Conservation (phyloP, 23 tunicate species). For the Ascidia mentula region DNA sequence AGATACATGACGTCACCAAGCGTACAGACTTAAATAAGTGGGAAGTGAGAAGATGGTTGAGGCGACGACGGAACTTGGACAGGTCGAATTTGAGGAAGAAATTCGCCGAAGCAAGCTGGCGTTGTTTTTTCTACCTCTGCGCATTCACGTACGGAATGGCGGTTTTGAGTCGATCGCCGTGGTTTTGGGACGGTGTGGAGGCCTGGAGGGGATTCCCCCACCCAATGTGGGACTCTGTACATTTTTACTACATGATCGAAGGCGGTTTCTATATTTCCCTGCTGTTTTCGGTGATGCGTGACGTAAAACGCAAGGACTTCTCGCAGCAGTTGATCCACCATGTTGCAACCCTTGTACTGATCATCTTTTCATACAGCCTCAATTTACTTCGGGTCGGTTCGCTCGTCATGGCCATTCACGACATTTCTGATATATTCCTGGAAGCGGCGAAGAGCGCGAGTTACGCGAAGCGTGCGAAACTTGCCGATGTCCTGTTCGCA, state of each 20-base stretch:
- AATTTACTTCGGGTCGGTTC: conserved; percentile 83
- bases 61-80: conserved; percentile 45
- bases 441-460: conserved; percentile 76
- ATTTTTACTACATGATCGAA: conserved; percentile 90
- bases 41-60: conserved; percentile 64
- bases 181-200: conserved; percentile 89
- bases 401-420: conserved; percentile 92
- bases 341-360: conserved; percentile 71
- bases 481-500: conserved; percentile 63
- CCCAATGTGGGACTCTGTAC: conserved; percentile 53
- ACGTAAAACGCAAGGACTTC: conserved; percentile 90
- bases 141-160: conserved; percentile 71
- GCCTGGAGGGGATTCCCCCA: conserved; percentile 91
- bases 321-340: conserved; percentile 86
- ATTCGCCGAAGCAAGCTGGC: conserved; percentile 89
- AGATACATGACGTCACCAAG: conserved; percentile 13
- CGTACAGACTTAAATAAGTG: conserved; percentile 23
- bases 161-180: conserved; percentile 53
- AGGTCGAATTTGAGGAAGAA: conserved; percentile 55
- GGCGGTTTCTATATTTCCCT: conserved; percentile 86
- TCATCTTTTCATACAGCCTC: conserved; percentile 58
- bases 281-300: conserved; percentile 59
- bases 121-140: conserved; percentile 69
- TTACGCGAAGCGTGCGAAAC: conserved; percentile 32
- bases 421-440: conserved; percentile 88